phyloP scores from a whole-genome alignment of 2,113 vertebrate genomes.

The Gallinago undulata region DNA sequence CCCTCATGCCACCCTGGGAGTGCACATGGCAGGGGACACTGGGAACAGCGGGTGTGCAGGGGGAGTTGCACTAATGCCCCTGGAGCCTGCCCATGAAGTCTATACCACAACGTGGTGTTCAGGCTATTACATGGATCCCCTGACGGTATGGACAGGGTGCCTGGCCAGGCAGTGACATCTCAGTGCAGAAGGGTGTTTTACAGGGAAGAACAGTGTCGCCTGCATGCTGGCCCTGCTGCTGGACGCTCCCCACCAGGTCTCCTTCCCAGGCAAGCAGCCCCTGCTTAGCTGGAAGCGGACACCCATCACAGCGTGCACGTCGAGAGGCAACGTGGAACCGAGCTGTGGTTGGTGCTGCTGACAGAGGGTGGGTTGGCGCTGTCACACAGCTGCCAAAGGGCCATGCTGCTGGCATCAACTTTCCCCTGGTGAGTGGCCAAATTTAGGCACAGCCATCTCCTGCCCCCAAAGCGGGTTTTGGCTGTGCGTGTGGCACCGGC shows the following conservation, averaged over 20 bases:
- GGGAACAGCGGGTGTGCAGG: neutral
- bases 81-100: neutral
- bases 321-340: neutral
- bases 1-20: rapidly evolving
- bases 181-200: neutral
- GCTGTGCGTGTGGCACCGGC: neutral
- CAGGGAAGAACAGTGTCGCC: neutral
- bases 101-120: rapidly evolving
- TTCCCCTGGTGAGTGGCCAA: neutral
- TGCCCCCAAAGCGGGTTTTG: neutral
- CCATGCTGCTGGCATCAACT: neutral
- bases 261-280: neutral
- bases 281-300: neutral
- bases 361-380: neutral
- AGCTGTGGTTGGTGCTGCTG: neutral
- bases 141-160: neutral
- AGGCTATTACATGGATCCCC: neutral
- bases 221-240: neutral
- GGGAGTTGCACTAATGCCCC: neutral
- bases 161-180: neutral
- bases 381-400: neutral
- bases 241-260: neutral
- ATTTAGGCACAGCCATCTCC: neutral
- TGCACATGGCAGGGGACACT: rapidly evolving
- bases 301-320: neutral